Evolutionary conservation across 2,888 invertebrate genomes (phyloP), one percentile per base, ranked within the genome.

Genomic region (Cepaea hortensis): DNA sequence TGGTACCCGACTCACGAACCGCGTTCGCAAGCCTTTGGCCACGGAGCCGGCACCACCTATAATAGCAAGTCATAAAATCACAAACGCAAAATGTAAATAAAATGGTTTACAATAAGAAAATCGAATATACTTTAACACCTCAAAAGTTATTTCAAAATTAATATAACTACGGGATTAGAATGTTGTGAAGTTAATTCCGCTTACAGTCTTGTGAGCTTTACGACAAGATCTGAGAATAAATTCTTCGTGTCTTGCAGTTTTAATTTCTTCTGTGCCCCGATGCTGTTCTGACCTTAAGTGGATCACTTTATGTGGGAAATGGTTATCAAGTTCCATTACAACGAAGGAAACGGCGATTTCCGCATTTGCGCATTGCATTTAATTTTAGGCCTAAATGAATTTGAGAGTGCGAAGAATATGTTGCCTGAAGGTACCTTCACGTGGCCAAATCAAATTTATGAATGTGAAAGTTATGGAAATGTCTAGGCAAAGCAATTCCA

Each of bases 401-500:
- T n/a, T 79, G 7, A 13, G 77, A 23, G 6, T 61, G 11, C 4
- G 61, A 46, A 18, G 46, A 13, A 23, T 11, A n/a, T 55, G n/a
- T 61, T 55, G 3, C 6, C 23, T 18, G 77, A 68, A 68, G 5
- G 3, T 68, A 68, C 68, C 5, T 48, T 70, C 6, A 20, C 7
- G 68, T 23, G 50, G 68, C 11, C 81, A 61, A 18, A 68, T 65
- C 46, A 68, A 35, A n/a, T 46, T 68, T 68, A 70, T 81, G 46
- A 81, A 81, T 65, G 48, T 62, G 15, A 65, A 68, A 68, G 50
- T 46, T 48, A 81, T 20, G 68, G 48, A 68, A 68, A 68, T 81
- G 81, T 70, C 70, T 68, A 11, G 50, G 20, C 68, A 81, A 81
- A 48, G 18, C n/a, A 81, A 46, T 65, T 20, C 48, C 81, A 70